Conservation (phyloP, 2,113 vertebrate species). For the Chamaetylas fuelleborni region DNA sequence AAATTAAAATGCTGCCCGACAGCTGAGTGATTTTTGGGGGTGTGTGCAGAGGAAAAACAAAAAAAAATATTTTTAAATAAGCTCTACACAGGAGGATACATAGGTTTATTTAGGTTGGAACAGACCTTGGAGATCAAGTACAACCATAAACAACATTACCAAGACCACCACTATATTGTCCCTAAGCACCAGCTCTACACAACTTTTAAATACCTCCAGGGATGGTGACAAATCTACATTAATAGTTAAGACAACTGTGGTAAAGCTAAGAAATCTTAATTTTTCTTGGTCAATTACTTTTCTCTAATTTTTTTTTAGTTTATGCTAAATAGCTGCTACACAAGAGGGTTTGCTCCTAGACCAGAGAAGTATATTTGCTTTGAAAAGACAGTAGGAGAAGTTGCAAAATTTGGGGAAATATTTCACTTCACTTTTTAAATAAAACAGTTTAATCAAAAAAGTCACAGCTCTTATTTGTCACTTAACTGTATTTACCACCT, state of each 20-base stretch:
- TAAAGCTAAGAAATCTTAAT: not conserved
- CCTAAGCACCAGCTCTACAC: not conserved
- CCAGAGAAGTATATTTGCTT: not conserved
- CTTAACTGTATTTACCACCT: not conserved
- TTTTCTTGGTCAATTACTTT: not conserved
- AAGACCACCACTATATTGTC: not conserved
- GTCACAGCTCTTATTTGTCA: not conserved
- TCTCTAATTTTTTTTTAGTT: not conserved
- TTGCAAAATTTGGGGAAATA: not conserved
- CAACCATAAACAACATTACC: not conserved
- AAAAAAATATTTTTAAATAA: not conserved
- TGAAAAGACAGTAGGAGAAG: not conserved
- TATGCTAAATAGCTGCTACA: not conserved
- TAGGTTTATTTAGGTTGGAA: not conserved
- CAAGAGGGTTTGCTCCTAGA: not conserved
- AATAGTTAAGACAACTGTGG: not conserved
- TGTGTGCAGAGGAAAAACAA: not conserved
- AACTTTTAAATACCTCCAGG: not conserved
- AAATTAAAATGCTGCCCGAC: not conserved
- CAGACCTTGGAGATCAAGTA: not conserved
- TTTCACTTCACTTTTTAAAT: not conserved
- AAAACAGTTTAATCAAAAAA: not conserved
- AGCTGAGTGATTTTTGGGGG: not conserved
- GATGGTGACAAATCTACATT: not conserved
- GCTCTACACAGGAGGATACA: not conserved